A percentile compares a stretch with the other conserved stretches of the same genome.
phyloP scores from a whole-genome alignment of 1,140 invertebrate genomes.

The Penaeus chinensis region DNA sequence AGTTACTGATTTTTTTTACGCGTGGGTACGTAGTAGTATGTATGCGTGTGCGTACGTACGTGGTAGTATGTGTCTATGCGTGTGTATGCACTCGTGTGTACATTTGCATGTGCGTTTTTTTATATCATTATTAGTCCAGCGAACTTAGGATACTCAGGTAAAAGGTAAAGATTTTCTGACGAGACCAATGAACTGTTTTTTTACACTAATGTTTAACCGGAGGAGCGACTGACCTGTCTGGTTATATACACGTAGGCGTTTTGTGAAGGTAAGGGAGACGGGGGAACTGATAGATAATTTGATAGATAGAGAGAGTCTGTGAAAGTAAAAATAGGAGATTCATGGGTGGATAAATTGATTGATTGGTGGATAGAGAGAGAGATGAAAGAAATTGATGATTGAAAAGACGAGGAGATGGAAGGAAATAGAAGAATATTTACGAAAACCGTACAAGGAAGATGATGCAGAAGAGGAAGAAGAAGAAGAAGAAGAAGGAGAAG shows the following conservation, averaged over 20 bases:
- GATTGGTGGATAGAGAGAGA: conserved; percentile 8
- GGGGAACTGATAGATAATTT: too few relatives aligned
- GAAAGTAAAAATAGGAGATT: not conserved
- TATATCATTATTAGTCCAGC: not conserved
- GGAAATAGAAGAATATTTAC: not conserved
- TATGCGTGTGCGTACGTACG: not conserved
- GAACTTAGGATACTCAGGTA: not conserved
- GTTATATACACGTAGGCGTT: too few relatives aligned
- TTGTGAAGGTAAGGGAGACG: too few relatives aligned
- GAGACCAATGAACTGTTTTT: too few relatives aligned
- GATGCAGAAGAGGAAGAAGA: conserved; percentile 6
- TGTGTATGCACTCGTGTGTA: not conserved
- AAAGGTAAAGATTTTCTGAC: too few relatives aligned
- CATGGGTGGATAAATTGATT: not conserved
- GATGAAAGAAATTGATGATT: too few relatives aligned
- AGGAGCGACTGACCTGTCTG: too few relatives aligned
- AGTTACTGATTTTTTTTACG: not conserved
- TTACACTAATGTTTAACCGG: too few relatives aligned
- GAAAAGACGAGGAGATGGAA: not conserved
- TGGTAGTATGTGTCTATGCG: not conserved
- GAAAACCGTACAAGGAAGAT: not conserved
- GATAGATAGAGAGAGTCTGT: not conserved
- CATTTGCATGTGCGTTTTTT: not conserved
- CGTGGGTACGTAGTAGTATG: not conserved
- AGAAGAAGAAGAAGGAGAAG: not conserved